Evolutionary conservation across 2,888 invertebrate species (phyloP), one percentile per base, ranked within the genome.

Genomic region (Clepsis dumicolana): DNA sequence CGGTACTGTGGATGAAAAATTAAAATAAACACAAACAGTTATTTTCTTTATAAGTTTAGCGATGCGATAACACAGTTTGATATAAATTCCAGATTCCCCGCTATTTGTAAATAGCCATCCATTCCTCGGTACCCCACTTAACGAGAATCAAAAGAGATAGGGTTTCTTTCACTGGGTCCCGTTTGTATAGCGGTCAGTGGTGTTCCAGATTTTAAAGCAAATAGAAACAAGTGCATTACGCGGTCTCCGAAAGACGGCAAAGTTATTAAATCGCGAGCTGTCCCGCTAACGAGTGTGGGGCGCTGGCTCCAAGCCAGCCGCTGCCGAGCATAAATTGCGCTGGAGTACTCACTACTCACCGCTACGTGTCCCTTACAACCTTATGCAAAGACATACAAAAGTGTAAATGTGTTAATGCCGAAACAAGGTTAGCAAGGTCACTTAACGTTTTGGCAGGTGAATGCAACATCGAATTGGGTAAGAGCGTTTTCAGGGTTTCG

Each of bases 211-310:
- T 72, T 70, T 53, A 70, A 70, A 72, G 72, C 75, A 84, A 87
- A 86, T 85, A 83, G 82, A 86, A 89, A 87, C 85, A 86, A 86
- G 79, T 76, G 81, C 80, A 86, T 84, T 84, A 85, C 89, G 85
- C 82, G 80, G 80, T 84, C 79, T 82, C 69, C 64, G 70, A 73
- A 73, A 80, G 74, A 87, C 84, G 85, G 82, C 85, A 84, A 86
- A 89, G 88, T 88, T 88, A 90, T 91, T 89, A 89, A 81, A 84
- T 85, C 80, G 82, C 77, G 82, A 83, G 77, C 80, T 81, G 81
- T 79, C 83, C 80, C 80, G 82, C 85, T 88, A 89, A 90, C 87
- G 88, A 89, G 86, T 84, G 80, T 80, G 81, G 72, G 74, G 73
- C 71, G 70, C 82, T 90, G 91, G 91, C 87, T 63, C 4, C 63